phyloP scores from a whole-genome alignment of 2,113 vertebrate species.

The Podarcis muralis region DNA sequence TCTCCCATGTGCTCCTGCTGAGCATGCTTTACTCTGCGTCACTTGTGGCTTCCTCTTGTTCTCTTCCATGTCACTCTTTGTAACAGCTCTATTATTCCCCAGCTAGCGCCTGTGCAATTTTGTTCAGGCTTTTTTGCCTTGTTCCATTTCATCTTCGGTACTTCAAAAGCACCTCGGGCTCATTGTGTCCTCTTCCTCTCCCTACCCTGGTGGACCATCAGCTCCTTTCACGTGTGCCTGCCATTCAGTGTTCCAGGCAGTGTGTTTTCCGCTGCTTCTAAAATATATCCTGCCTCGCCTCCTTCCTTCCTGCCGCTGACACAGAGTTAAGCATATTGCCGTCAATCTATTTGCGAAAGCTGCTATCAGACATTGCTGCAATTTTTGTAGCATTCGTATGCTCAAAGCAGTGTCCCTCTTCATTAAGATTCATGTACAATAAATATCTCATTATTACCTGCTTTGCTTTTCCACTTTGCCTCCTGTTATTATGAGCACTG shows the following conservation, averaged over 20 bases:
- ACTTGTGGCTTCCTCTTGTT: neutral
- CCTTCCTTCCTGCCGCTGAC: slow-evolving; percentile 10
- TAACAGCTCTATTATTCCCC: neutral
- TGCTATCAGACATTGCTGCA: neutral
- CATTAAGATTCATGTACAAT: neutral
- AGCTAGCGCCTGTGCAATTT: neutral
- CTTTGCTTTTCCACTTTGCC: slow-evolving; percentile 19
- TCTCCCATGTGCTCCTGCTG: neutral
- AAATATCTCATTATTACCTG: slow-evolving; percentile 7
- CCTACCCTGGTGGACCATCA: neutral
- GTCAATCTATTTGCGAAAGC: neutral
- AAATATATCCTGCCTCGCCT: slow-evolving; percentile 5
- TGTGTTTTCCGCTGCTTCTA: neutral
- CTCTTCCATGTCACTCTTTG: neutral
- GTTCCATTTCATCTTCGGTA: neutral
- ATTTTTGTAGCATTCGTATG: neutral
- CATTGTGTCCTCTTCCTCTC: neutral
- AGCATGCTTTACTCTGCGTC: neutral
- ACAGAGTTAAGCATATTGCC: neutral
- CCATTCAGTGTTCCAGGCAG: neutral
- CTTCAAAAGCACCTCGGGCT: neutral
- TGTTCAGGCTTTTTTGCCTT: neutral
- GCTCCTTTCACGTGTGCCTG: neutral
- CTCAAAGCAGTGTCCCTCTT: neutral
- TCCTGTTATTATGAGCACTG: neutral